Evolutionary conservation across 2,113 vertebrate species (phyloP).

Genomic region (Microcebus murinus): DNA sequence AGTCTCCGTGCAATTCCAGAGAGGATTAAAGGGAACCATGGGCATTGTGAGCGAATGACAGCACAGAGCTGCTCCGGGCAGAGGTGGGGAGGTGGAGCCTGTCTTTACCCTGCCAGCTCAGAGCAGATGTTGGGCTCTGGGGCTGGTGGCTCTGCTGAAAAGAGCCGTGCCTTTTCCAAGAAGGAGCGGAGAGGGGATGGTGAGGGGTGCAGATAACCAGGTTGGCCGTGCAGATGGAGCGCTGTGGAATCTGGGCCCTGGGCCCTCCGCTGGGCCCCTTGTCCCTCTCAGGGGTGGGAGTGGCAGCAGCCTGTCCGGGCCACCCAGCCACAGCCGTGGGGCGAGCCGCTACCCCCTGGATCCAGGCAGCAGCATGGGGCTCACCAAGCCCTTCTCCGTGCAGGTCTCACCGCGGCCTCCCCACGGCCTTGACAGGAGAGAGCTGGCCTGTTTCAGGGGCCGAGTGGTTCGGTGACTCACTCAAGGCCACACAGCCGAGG

Average conservation of each 20-base stretch:
- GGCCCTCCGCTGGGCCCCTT: accelerated
- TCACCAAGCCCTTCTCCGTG: background rate
- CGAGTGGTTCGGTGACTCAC: background rate
- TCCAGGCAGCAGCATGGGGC: background rate
- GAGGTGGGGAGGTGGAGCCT: background rate
- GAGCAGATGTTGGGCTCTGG: background rate
- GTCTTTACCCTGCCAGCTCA: constrained; percentile 11
- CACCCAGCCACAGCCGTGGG: accelerated
- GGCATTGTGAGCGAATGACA: constrained; percentile 18
- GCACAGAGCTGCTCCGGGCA: background rate
- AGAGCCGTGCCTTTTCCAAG: background rate
- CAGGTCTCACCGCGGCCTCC: accelerated
- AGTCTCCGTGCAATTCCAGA: background rate
- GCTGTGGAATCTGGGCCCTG: background rate
- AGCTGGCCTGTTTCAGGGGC: background rate
- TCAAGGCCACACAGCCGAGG: background rate
- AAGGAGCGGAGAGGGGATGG: background rate
- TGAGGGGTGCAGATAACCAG: background rate
- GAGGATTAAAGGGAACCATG: background rate
- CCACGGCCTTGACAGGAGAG: accelerated
- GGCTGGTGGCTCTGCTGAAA: background rate
- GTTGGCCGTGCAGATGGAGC: background rate
- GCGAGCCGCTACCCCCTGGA: background rate
- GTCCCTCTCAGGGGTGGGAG: accelerated
- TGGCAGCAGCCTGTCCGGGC: accelerated